A percentile compares a stretch with the other conserved stretches of the same genome.
Evolutionary conservation across 35 echinoderm and acorn worm genomes (phyloP).

Genomic region (Lytechinus pictus): DNA sequence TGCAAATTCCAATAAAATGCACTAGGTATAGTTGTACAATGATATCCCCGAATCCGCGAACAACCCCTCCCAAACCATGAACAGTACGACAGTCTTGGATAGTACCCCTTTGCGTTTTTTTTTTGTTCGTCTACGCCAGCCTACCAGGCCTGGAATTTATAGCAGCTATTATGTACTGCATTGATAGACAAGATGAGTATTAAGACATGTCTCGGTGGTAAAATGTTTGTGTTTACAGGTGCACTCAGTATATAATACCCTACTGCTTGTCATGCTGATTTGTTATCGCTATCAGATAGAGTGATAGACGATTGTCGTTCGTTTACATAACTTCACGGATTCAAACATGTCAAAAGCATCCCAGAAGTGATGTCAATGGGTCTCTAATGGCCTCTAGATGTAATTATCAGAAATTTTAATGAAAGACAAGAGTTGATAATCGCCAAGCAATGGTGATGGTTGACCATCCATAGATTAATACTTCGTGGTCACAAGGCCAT

Average conservation of each 20-base stretch:
- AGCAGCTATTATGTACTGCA: not conserved
- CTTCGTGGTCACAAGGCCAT: no score
- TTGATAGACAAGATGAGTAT: not conserved
- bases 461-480: not conserved
- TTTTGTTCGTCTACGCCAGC: no score
- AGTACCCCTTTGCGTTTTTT: no score
- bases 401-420: not conserved
- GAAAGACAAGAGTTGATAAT: not conserved
- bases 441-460: not conserved
- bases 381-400: not conserved
- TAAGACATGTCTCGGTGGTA: not conserved
- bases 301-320: not conserved
- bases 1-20: no score
- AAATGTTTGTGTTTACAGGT: not conserved
- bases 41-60: no score
- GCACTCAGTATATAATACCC: not conserved
- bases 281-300: not conserved
- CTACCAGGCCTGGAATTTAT: not conserved
- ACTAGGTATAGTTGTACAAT: no score
- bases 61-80: no score
- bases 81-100: no score
- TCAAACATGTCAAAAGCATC: not conserved
- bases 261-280: not conserved
- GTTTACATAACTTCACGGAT: conserved; percentile 12
- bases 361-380: not conserved